phyloP scores from a whole-genome alignment of 53 echinoderm and acorn worm genomes.

The Apostichopus leukothele region DNA sequence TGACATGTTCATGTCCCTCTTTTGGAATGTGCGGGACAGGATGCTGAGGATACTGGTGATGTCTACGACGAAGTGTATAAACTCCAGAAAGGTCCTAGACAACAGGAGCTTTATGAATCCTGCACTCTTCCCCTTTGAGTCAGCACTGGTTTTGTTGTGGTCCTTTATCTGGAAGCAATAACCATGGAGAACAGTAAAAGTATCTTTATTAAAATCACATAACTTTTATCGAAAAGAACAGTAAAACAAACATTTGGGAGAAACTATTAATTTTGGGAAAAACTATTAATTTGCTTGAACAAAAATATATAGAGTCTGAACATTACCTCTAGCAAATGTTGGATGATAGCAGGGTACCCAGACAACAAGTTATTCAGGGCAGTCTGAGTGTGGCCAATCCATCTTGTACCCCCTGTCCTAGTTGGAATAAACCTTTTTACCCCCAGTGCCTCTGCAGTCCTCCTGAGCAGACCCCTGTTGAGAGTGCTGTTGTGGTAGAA shows the following conservation, averaged over 20 bases:
- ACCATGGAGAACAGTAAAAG: neutral
- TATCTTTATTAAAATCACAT: neutral
- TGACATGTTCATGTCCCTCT: neutral
- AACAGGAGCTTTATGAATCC: slow-evolving; percentile 12
- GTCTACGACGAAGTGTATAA: neutral
- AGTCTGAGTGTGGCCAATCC: slow-evolving; percentile 1
- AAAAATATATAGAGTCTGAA: neutral
- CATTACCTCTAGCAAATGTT: slow-evolving; percentile 19
- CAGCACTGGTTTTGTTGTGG: neutral
- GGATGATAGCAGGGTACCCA: slow-evolving; percentile 5
- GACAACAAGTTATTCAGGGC: neutral
- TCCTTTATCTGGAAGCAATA: neutral
- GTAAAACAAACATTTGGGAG: neutral
- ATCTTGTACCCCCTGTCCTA: neutral
- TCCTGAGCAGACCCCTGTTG: neutral
- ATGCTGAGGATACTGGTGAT: too few relatives aligned
- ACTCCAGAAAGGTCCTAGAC: neutral
- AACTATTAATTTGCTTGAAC: neutral
- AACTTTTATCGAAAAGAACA: neutral
- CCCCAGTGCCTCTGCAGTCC: neutral
- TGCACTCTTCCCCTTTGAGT: neutral
- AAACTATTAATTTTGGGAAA: too few relatives aligned
- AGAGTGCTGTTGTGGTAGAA: slow-evolving; percentile 20
- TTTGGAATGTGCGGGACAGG: neutral
- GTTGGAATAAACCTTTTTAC: neutral